Conservation (phyloP, 2,888 invertebrate species). For the Sturmia bella region DNA sequence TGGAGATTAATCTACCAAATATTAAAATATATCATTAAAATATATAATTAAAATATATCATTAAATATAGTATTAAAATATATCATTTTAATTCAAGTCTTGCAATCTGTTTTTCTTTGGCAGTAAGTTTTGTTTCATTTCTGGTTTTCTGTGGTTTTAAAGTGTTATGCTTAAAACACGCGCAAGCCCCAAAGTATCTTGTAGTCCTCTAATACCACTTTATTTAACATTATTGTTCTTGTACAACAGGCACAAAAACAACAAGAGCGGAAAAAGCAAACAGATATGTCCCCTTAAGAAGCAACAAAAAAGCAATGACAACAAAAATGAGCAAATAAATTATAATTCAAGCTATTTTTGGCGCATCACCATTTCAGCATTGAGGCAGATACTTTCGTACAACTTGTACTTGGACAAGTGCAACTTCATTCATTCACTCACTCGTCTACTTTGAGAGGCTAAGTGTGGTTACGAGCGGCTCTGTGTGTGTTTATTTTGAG, state of each 20-base stretch:
- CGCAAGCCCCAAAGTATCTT: constrained; percentile 66
- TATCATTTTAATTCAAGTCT: no score
- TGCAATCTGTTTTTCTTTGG: no score
- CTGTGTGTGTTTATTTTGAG: constrained; percentile 1
- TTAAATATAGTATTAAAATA: no score
- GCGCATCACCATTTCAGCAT: constrained; percentile 60
- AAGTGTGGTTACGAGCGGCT: background rate
- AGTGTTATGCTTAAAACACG: constrained; percentile 2
- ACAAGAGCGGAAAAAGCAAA: constrained; percentile 17
- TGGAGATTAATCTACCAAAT: no score
- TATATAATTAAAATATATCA: no score
- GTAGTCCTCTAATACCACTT: constrained; percentile 68
- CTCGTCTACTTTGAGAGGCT: no score
- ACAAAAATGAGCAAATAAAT: constrained; percentile 53
- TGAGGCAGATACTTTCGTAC: constrained; percentile 12
- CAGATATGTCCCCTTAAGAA: constrained; percentile 35
- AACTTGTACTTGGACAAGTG: background rate
- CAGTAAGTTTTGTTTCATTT: background rate
- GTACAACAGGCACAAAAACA: constrained; percentile 32
- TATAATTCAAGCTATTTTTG: constrained; percentile 66
- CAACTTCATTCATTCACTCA: constrained; percentile 22
- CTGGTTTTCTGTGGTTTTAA: background rate
- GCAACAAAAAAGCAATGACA: constrained; percentile 21
- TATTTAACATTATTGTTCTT: constrained; percentile 64
- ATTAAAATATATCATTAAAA: no score